Evolutionary conservation across 2,888 invertebrate genomes (phyloP), one percentile per base, ranked within the genome.

Genomic region (Meiosimyza platycephala): DNA sequence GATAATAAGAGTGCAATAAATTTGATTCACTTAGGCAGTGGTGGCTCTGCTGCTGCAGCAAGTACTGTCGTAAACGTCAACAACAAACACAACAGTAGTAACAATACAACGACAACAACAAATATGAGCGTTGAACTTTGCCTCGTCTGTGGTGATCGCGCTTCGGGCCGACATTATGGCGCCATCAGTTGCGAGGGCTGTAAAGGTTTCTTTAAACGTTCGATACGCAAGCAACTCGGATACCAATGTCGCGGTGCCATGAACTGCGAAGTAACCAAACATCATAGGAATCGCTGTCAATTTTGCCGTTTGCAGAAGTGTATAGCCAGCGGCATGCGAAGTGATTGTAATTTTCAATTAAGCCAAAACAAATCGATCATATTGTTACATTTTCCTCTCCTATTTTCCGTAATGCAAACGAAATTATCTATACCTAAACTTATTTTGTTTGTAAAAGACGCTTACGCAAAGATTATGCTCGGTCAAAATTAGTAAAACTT

Each of bases 231-330:
- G 88, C 96, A 98, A 88, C 90, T 98, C 69, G 98, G 98, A 63
- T 99, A 99, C 88, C 96, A 97, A 79, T 99, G 99, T 85, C 91
- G 99, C 4, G 98, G 98, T 72, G 93, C 92, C 81, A 97, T 97
- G 90, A 96, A 96, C 88, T 99, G 99, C 85, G 97, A 98, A 88
- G 98, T 99, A 78, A 99, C 97, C 72, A 99, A 99, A 88, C 97
- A 99, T 85, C 98, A 99, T 87, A 92, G 99, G 76, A 99, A 99
- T 89, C 92, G 99, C 73, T 99, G 99, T 88, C 99, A 99, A 90
- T 98, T 97, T 89, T 99, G 99, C 88, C 92, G 99, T 66, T 91
- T 99, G 78, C 97, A 98, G 89, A 99, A 99, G 89, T 99, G 99
- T 86, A 91, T 99, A 72, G 93, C 95, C 55, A 97, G 97, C 90